Evolutionary conservation across 2,797 vertebrate species (phyloP).

Genomic region (Zenarchopterus dispar): DNA sequence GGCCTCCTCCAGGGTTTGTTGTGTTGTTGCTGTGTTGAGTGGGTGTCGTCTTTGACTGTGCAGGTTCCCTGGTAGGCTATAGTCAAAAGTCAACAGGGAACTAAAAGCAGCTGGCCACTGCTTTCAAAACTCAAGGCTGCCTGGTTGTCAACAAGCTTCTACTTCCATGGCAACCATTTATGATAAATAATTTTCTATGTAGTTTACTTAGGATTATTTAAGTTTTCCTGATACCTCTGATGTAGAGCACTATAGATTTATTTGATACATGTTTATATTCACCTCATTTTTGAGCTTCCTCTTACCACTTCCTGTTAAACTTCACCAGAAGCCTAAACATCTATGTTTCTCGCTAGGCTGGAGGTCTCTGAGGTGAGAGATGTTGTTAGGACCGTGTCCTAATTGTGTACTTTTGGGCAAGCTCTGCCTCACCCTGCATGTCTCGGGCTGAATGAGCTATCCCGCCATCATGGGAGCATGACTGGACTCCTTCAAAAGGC

Average conservation of each 20-base stretch:
- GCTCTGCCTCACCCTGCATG: slow-evolving; percentile 32
- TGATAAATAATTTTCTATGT: no score
- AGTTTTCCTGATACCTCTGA: no score
- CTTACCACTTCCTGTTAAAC: not conserved
- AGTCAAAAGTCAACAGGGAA: no score
- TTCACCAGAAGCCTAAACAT: not conserved
- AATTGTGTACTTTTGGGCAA: slow-evolving; percentile 20
- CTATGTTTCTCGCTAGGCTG: not conserved
- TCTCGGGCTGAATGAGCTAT: slow-evolving; percentile 50
- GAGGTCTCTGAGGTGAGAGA: slow-evolving; percentile 6
- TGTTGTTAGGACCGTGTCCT: slow-evolving; percentile 15
- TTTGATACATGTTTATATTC: not conserved
- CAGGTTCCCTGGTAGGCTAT: not conserved
- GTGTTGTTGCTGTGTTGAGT: not conserved
- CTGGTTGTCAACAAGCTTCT: no score
- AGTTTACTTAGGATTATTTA: no score
- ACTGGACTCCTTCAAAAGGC: slow-evolving; percentile 72
- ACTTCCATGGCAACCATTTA: no score
- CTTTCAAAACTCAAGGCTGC: no score
- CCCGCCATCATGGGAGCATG: slow-evolving; percentile 61
- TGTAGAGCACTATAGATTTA: no score
- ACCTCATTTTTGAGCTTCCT: not conserved
- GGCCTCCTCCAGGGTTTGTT: not conserved
- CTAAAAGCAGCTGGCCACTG: no score
- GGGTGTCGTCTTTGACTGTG: not conserved